Conservation (phyloP, 2,888 invertebrate genomes). For the Drosophila lutescens region DNA sequence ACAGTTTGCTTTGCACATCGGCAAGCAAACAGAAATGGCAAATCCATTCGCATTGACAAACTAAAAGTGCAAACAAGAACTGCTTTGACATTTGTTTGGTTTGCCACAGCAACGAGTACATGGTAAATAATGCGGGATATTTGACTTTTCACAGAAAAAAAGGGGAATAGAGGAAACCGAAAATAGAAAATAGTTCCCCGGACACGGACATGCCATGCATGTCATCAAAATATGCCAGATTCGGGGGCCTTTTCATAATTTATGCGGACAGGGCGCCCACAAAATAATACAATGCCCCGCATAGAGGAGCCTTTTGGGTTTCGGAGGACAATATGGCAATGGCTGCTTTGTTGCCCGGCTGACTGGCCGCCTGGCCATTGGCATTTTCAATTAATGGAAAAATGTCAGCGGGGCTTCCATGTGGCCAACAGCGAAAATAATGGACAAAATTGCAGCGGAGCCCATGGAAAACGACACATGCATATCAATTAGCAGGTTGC, state of each 20-base stretch:
- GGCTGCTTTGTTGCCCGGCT: conserved; percentile 30
- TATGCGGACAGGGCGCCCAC: conserved; percentile 28
- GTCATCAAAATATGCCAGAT: conserved; percentile 30
- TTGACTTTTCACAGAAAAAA: conserved; percentile 24
- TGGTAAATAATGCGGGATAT: conserved; percentile 50
- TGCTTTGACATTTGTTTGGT: conserved; percentile 50
- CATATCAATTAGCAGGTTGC: conserved; percentile 42
- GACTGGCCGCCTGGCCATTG: conserved; percentile 26
- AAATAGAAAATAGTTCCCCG: conserved; percentile 22
- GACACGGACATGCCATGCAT: conserved; percentile 24
- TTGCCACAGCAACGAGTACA: conserved; percentile 43
- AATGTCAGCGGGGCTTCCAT: conserved; percentile 25
- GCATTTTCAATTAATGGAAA: conserved; percentile 56
- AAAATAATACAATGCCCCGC: conserved; percentile 24
- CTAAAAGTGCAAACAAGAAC: conserved; percentile 44
- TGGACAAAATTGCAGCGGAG: conserved; percentile 10
- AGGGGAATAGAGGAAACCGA: conserved; percentile 1
- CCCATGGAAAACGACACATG: conserved; percentile 41
- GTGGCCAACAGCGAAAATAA: conserved; percentile 15
- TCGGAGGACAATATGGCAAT: conserved; percentile 15
- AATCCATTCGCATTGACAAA: conserved; percentile 35
- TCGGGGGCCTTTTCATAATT: conserved; percentile 33
- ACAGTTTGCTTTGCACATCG: conserved; percentile 9
- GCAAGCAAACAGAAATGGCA: conserved; percentile 25
- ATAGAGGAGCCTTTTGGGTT: background rate